Percentiles rank a stretch among this genome's conserved stretches.
Evolutionary conservation across 1,140 invertebrate species (phyloP).

Genomic region (Drosophila paulistorum): DNA sequence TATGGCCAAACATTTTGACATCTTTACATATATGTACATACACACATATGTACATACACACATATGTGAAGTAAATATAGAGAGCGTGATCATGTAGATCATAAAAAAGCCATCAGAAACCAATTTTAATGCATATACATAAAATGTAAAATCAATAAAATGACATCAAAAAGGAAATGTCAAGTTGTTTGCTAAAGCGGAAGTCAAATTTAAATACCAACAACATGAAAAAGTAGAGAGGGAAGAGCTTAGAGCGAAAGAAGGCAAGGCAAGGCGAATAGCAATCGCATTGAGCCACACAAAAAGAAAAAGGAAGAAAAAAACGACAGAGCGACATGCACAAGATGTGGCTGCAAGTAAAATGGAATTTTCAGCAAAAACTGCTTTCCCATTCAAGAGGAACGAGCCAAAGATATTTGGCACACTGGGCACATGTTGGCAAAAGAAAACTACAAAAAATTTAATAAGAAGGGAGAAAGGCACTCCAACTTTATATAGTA

Average conservation of each 20-base stretch:
- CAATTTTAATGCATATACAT: conserved; percentile 70
- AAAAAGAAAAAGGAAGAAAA: conserved; percentile 33
- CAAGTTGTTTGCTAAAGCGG: conserved; percentile 7
- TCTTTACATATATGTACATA: not conserved
- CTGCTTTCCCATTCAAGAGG: not conserved
- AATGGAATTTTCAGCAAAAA: conserved; percentile 28
- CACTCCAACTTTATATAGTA: not conserved
- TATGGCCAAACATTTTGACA: not conserved
- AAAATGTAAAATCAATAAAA: conserved; percentile 78
- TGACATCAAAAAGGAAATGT: conserved; percentile 10
- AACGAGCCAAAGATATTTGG: not conserved
- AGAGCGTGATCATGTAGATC: conserved; percentile 46
- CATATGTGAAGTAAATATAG: conserved; percentile 63
- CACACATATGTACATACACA: conserved; percentile 15
- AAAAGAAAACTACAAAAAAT: not conserved
- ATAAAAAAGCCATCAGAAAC: conserved; percentile 75
- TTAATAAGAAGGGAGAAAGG: not conserved
- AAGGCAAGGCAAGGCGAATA: too few species aligned
- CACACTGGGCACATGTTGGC: conserved; percentile 4
- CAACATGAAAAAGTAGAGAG: conserved; percentile 17
- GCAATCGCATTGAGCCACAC: conserved; percentile 44
- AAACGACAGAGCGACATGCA: conserved; percentile 22
- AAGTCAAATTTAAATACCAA: conserved; percentile 6
- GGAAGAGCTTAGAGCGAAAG: conserved; percentile 20
- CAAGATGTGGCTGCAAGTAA: conserved; percentile 41